Evolutionary conservation across 2,888 invertebrate genomes (phyloP).

Genomic region (Lasioglossum zephyrum): DNA sequence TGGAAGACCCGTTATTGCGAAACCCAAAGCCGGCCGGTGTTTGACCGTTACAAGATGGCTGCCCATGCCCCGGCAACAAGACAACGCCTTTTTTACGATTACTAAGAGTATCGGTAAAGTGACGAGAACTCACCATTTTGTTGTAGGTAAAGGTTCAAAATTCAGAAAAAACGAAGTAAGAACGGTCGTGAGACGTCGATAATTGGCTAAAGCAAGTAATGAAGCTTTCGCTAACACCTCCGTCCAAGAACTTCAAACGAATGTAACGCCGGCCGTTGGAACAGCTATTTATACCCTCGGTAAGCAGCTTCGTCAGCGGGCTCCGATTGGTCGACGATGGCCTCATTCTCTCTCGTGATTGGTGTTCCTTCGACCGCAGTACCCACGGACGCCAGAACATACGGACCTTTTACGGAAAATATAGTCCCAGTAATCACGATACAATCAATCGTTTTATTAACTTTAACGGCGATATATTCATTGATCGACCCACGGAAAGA

Average conservation of each 20-base stretch:
- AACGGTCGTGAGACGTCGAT: conserved; percentile 40
- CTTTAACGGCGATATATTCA: background rate
- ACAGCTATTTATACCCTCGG: conserved; percentile 61
- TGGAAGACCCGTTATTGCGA: background rate
- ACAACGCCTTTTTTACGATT: background rate
- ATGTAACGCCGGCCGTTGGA: conserved; percentile 30
- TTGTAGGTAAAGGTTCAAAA: conserved; percentile 26
- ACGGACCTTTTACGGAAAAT: conserved; percentile 60
- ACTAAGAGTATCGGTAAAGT: background rate
- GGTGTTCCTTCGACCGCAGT: conserved; percentile 61
- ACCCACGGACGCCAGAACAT: conserved; percentile 43
- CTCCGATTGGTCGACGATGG: conserved; percentile 59
- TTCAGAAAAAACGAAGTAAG: conserved; percentile 26
- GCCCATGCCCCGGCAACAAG: background rate
- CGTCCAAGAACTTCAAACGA: conserved; percentile 35
- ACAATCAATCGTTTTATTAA: conserved; percentile 7
- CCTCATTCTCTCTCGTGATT: conserved; percentile 49
- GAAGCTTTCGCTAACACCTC: conserved; percentile 67
- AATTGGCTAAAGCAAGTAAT: conserved; percentile 72
- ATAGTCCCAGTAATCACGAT: conserved; percentile 52
- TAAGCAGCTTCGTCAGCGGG: conserved; percentile 42
- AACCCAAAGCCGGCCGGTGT: conserved; percentile 65
- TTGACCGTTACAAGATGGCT: conserved; percentile 69
- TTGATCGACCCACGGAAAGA: background rate
- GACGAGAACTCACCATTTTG: conserved; percentile 65